Percentiles rank a stretch among this genome's conserved stretches.
phyloP scores from a whole-genome alignment of 1,140 invertebrate species.

The Hycleus cichorii region DNA sequence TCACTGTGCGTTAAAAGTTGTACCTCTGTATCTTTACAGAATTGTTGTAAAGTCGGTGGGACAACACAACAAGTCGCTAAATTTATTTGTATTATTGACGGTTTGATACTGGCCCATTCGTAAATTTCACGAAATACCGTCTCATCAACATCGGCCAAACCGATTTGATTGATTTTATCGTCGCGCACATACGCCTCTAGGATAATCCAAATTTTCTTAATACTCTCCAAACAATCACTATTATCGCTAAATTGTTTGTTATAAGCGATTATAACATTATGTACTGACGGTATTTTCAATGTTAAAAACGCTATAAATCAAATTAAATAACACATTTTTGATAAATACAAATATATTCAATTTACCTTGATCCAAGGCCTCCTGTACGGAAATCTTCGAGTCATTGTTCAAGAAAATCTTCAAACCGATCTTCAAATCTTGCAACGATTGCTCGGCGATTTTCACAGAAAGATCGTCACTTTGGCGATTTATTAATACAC shows the following conservation, averaged over 20 bases:
- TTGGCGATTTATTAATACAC: conserved; percentile 39
- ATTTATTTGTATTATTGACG: conserved; percentile 91
- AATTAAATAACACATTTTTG: not conserved
- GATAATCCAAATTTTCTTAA: conserved; percentile 65
- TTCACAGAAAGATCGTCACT: conserved; percentile 51
- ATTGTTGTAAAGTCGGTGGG: conserved; percentile 79
- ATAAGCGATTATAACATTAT: conserved; percentile 69
- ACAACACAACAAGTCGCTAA: conserved; percentile 93
- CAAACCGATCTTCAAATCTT: conserved; percentile 57
- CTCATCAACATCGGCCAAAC: conserved; percentile 84
- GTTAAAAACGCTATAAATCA: conserved; percentile 53
- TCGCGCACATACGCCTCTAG: conserved; percentile 62
- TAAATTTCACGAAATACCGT: conserved; percentile 68
- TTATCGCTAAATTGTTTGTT: conserved; percentile 44
- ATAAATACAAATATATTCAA: conserved; percentile 6
- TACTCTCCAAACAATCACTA: conserved; percentile 51
- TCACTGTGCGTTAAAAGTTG: conserved; percentile 94
- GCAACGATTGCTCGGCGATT: conserved; percentile 51
- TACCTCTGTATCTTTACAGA: conserved; percentile 84
- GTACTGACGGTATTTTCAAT: conserved; percentile 57
- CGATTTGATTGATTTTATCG: conserved; percentile 64
- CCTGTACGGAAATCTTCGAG: conserved; percentile 43
- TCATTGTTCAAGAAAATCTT: conserved; percentile 57
- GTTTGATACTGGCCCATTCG: conserved; percentile 74
- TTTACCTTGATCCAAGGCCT: conserved; percentile 52